Percentiles rank a stretch among this genome's conserved stretches.
Conservation (phyloP, 2,113 vertebrate genomes). For the Phasianus colchicus region DNA sequence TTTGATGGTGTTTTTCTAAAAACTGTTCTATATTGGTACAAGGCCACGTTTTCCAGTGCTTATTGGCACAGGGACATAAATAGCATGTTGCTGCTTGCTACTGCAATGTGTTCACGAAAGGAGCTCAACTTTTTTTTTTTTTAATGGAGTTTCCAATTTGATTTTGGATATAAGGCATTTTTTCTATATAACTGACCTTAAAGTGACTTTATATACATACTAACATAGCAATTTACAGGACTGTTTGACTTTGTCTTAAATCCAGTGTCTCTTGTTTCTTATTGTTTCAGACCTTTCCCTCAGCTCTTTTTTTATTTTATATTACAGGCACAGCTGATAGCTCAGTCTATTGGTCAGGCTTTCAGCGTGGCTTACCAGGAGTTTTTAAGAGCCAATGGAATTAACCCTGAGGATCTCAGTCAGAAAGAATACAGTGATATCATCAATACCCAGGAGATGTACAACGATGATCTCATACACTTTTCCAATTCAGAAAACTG, state of each 20-base stretch:
- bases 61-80: not conserved
- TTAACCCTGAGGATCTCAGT: conserved; percentile 98
- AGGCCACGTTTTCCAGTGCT: conserved; percentile 11
- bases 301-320: not conserved
- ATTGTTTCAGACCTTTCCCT: not conserved
- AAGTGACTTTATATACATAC: not conserved
- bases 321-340: conserved; percentile 94
- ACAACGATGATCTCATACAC: conserved; percentile 98
- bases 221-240: not conserved
- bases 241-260: not conserved
- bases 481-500: conserved; percentile 99
- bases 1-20: not conserved
- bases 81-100: conserved; percentile 36
- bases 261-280: not conserved
- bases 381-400: conserved; percentile 96
- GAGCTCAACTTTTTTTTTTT: not conserved
- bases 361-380: conserved; percentile 99
- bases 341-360: conserved; percentile 98
- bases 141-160: not conserved
- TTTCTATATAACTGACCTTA: not conserved
- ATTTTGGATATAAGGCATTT: not conserved
- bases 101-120: not conserved
- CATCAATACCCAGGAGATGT: conserved; percentile 99
- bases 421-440: conserved; percentile 99
- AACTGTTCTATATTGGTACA: not conserved